Base-by-base conservation (phyloP, 2,888 invertebrate genomes). In the Rhorus exstirpatorius region DNA sequence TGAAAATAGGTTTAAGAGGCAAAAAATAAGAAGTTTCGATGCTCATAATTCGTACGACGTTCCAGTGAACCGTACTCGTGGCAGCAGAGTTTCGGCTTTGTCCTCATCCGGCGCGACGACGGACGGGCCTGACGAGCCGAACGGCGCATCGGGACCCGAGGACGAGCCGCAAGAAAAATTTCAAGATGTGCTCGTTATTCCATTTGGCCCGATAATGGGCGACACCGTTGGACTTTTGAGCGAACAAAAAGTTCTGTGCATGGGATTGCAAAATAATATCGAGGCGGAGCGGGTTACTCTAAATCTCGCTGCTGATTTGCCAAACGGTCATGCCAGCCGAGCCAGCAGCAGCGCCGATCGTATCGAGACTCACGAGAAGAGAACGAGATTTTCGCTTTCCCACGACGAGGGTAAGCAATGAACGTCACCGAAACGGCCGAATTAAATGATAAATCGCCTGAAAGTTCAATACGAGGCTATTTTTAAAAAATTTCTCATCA, bases 341-440 rank as follows among this genome's bases (percentile, higher is more conserved):
- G 89, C 93, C 46, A 83, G 77, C 55, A 88, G 85, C 35, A 89
- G 88, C 58, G 81, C 84, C 0, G 93, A 93, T 68, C 91, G 94
- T 4, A 90, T 90, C 14, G 93, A 93, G 84, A 92, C 90, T 6
- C 92, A 93, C 65, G 93, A 93, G 81, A 93, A 93, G 79, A 87
- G 93, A 46, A 93, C 93, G 1, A 90, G 95, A 38, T 98, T 98
- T 93, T 97, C 97, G 0, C 94, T 97, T 60, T 97, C 97, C 0
- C 97, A 97, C 89, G 98, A 98, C 90, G 98, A 98, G 89, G 91
- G 92, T 92, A 88, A 55, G 49, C n/a, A n/a, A n/a, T n/a, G n/a
- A n/a, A n/a, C 8, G 46, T 17, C n/a, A 10, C 1, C 4, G 24
- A 31, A 46, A 38, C 31, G 6, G 6, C 3, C 4, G n/a, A 21